Evolutionary conservation across 2,888 invertebrate species (phyloP).

Genomic region (Mythimna albipuncta): DNA sequence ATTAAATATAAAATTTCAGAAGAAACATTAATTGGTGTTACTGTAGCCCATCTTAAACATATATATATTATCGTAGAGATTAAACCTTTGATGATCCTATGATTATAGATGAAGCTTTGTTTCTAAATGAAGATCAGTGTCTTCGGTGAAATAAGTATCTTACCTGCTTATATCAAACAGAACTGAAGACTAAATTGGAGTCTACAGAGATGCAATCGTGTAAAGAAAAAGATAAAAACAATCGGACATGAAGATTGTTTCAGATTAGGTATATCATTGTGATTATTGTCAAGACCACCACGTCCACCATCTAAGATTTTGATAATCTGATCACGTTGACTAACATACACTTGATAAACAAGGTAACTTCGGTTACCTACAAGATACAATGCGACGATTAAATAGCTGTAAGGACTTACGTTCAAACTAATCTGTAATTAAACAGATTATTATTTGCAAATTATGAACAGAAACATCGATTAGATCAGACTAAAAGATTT

Average conservation of each 20-base stretch:
- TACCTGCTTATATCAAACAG: neutral
- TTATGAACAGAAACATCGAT: conserved; percentile 1
- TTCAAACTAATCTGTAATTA: neutral
- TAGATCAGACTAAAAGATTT: conserved; percentile 3
- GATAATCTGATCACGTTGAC: conserved; percentile 19
- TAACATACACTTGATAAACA: neutral
- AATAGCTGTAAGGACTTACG: neutral
- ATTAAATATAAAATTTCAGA: too few species aligned
- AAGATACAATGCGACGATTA: neutral
- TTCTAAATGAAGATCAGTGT: too few species aligned
- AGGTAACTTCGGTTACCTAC: neutral
- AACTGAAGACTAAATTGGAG: neutral
- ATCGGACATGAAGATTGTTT: neutral
- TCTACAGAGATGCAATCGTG: neutral
- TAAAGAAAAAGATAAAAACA: neutral
- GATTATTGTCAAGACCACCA: too few species aligned
- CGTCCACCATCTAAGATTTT: neutral
- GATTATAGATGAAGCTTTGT: too few species aligned
- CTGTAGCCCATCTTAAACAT: too few species aligned
- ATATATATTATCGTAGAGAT: too few species aligned
- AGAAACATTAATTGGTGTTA: too few species aligned
- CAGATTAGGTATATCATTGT: neutral
- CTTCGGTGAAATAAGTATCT: neutral
- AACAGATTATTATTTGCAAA: conserved; percentile 2
- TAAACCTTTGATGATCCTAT: too few species aligned